Base-by-base conservation (phyloP, 2,113 vertebrate genomes). In the Lepidothrix coronata region DNA sequence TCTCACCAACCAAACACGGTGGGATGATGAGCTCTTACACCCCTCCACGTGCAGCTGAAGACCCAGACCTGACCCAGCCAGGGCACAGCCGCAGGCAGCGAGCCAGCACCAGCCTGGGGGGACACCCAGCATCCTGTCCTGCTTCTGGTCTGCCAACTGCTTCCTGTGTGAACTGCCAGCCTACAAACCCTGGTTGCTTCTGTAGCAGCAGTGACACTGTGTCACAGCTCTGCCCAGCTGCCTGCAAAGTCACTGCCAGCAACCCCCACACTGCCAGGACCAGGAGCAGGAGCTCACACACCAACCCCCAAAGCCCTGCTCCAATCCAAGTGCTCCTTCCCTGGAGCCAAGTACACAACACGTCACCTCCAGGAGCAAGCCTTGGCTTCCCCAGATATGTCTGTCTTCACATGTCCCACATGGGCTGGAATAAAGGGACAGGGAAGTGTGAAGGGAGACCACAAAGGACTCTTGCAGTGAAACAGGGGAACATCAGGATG, bases 221-320 rank as follows among this genome's bases (percentile, higher is more conserved):
- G 49, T 8, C 14, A 2, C 67, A 61, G 93, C 54, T 14, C 11
- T 33, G 68, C 72, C 58, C 93, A 72, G 82, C 35, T 65, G 75
- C 78, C 44, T 21, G 37, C 65, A 82, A 20, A 75, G 72, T 16
- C 48, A 7, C 66, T 65, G 84, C 94, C 68, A 81, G 85, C 67
- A 8, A 13, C 15, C 49, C 33, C 27, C 1, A 0, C 22, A 0
- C 43, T 4, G 44, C 63, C 75, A 66, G 49, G 28, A 14, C 20
- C 21, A 3, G 1, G 27, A 52, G 12, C 62, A 88, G 52, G 14
- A 61, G 27, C 78, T 67, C 39, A 17, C 6, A 16, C 0, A 13
- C 12, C 85, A 88, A 3, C 8, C 27, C 75, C 58, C 62, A 68
- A 28, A 75, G 44, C 30, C 43, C 58, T 39, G 52, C 66, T 66